Conservation (phyloP, 2,888 invertebrate genomes). For the Lamellibrachia columna region DNA sequence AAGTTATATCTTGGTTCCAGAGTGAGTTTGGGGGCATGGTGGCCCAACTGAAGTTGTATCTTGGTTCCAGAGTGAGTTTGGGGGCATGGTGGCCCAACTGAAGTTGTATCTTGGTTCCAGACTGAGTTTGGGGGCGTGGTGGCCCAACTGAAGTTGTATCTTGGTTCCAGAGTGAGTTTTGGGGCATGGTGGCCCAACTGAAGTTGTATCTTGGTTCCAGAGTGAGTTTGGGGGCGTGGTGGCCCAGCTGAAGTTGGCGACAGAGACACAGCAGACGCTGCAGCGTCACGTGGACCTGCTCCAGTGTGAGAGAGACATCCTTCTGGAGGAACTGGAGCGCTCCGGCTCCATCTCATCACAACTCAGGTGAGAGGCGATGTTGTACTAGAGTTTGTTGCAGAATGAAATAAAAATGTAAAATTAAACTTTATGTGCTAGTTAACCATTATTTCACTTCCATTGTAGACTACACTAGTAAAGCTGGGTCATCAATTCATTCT, state of each 20-base stretch:
- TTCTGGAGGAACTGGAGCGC: slow-evolving; percentile 40
- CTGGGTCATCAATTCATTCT: too few species aligned
- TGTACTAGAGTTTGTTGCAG: neutral
- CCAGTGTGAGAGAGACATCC: slow-evolving; percentile 37
- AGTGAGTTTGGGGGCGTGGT: slow-evolving; percentile 31
- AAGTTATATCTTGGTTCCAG: too few species aligned
- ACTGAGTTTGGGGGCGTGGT: too few species aligned
- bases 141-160: too few species aligned
- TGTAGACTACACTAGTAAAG: too few species aligned
- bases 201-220: slow-evolving; percentile 20
- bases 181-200: neutral
- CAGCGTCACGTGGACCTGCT: slow-evolving; percentile 34
- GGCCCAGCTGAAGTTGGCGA: slow-evolving; percentile 30
- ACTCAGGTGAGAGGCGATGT: slow-evolving; percentile 30
- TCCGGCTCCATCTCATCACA: slow-evolving; percentile 36
- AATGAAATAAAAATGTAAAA: neutral
- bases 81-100: neutral
- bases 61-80: neutral
- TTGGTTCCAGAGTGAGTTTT: slow-evolving; percentile 30
- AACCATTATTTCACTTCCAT: neutral
- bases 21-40: too few species aligned
- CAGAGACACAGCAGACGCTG: slow-evolving; percentile 29
- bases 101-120: too few species aligned
- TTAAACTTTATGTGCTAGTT: neutral
- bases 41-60: neutral